A percentile compares a stretch with the other conserved stretches of the same genome.
phyloP scores from a whole-genome alignment of 30 jellyfish, hydroid and myxozoan species.

The Chrysaora quinquecirrha region DNA sequence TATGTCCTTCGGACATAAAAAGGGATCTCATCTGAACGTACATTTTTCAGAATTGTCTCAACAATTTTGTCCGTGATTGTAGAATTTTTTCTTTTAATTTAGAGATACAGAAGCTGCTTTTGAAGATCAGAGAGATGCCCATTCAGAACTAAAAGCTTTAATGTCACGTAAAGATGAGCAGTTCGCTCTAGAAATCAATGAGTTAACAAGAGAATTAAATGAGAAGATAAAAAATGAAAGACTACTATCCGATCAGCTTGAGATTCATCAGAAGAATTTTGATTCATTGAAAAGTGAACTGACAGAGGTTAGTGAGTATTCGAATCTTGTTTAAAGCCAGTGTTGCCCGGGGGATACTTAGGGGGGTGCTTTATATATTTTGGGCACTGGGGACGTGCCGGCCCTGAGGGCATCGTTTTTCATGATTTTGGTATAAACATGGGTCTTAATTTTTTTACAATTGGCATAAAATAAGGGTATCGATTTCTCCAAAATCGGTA shows the following conservation, averaged over 20 bases:
- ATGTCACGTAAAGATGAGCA: slow-evolving; percentile 61
- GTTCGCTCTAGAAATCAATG: slow-evolving; percentile 44
- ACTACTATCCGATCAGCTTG: slow-evolving; percentile 51
- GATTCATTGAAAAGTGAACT: slow-evolving; percentile 49
- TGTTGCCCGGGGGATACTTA: background rate
- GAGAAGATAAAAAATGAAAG: slow-evolving; percentile 34
- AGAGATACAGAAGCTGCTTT: slow-evolving; percentile 55
- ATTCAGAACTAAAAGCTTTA: slow-evolving; percentile 41
- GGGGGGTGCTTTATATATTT: background rate
- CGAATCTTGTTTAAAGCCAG: background rate
- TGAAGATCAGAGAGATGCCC: slow-evolving; percentile 64
- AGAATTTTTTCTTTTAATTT: too few relatives aligned
- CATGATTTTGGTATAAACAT: too few relatives aligned
- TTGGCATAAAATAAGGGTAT: too few relatives aligned
- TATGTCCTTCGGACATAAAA: too few relatives aligned
- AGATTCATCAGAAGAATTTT: slow-evolving; percentile 60
- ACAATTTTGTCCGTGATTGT: too few relatives aligned
- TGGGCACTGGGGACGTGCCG: too few relatives aligned
- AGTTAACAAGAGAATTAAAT: slow-evolving; percentile 25
- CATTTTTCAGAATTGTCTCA: too few relatives aligned
- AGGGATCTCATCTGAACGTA: too few relatives aligned
- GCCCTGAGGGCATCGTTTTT: too few relatives aligned
- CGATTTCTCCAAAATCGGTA: too few relatives aligned
- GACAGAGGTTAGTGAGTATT: slow-evolving; percentile 45
- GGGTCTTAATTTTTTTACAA: too few relatives aligned